Conservation (phyloP, 2,888 invertebrate genomes). For the Spisula subtruncata region DNA sequence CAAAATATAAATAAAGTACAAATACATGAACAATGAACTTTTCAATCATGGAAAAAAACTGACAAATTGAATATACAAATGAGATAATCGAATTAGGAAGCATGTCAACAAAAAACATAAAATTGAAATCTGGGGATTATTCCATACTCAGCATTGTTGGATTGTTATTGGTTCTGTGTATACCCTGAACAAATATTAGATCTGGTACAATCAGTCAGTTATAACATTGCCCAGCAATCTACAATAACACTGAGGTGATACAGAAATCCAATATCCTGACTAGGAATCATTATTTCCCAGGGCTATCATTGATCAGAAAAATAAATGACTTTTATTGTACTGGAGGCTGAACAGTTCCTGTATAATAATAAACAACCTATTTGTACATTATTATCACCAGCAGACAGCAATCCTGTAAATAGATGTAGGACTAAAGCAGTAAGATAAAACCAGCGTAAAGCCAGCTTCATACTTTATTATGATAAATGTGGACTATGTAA, state of each 20-base stretch:
- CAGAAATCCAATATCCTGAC: slow-evolving; percentile 10
- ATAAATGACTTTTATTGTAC: slow-evolving; percentile 15
- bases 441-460: no score
- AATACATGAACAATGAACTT: neutral
- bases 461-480: no score
- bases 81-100: no score
- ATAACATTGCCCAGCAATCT: slow-evolving; percentile 2
- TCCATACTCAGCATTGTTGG: neutral
- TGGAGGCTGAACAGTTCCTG: neutral
- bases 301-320: slow-evolving; percentile 14
- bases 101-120: no score
- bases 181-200: neutral
- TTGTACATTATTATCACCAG: neutral
- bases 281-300: slow-evolving; percentile 7
- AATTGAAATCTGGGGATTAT: neutral
- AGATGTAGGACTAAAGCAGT: no score
- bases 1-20: no score
- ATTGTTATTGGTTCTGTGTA: slow-evolving; percentile 4
- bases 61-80: neutral
- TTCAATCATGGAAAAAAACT: neutral
- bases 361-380: slow-evolving; percentile 19
- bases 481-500: no score
- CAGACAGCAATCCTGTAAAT: neutral
- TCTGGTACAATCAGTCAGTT: neutral
- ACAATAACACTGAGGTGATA: neutral